Evolutionary conservation across 1,140 invertebrate species (phyloP), one percentile per base, ranked within the genome.

Genomic region (Diachasma alloeum): DNA sequence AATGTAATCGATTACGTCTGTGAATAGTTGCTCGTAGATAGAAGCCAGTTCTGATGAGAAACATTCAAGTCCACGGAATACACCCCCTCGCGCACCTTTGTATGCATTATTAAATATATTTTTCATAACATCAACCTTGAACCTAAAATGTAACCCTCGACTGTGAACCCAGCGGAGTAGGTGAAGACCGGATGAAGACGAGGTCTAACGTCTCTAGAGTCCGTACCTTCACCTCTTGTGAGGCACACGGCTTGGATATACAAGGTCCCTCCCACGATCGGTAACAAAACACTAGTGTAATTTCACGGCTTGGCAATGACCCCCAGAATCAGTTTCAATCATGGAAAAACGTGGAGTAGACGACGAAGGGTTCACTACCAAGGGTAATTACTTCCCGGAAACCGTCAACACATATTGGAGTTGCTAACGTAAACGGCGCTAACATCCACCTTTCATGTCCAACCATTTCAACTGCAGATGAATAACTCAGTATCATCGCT

Each of bases 381-480:
- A 66, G 69, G 76, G 80, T 80, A 80, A 80, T 80, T 78, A 79
- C 81, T 84, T 87, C 82, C 84, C 84, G 82, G 76, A 84, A 80
- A 78, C 70, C 70, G 15, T 77, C 48, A 76, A 78, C 76, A 76
- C 22, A 31, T 36, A 66, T 31, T 15, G 31, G 13, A 31, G 19
- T 22, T 66, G 19, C 11, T 0, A 79, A 56, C 48, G 13, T 56
- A 75, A 31, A 56, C 11, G 68, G 63, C 31, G 15, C 22, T 56
- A 56, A 31, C 31, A 31, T 31, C 31, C 22, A 19, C 15, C 15
- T 56, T 19, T 15, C 53, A 22, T 19, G 17, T 59, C 11, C 8
- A 10, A 59, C 24, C n/a, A 59, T 19, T 31, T 59, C 10, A 59
- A 22, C 9, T 22, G 4, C 22, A 15, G 24, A 59, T 22, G n/a